Percentiles rank a stretch among this genome's conserved stretches.
phyloP scores from a whole-genome alignment of 2,113 vertebrate genomes.

The Pluvialis apricaria region DNA sequence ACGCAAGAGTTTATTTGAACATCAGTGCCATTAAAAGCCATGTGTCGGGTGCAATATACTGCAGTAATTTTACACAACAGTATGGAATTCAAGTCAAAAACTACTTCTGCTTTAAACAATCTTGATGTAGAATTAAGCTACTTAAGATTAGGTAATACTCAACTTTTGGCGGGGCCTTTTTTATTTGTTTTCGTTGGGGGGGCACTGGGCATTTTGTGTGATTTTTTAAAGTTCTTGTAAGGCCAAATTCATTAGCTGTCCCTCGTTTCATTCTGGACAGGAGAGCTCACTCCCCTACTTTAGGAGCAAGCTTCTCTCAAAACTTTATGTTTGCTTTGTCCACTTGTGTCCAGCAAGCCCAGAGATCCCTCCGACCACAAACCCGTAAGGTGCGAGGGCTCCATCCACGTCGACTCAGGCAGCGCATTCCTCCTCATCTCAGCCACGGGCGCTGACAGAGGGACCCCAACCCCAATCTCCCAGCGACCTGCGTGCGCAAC shows the following conservation, averaged over 20 bases:
- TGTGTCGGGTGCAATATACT: too few species aligned
- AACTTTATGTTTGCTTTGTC: not conserved
- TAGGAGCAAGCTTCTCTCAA: not conserved
- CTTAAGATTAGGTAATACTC: not conserved
- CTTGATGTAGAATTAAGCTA: not conserved
- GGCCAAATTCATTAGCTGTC: not conserved
- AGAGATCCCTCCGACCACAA: not conserved
- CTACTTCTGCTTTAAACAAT: not conserved
- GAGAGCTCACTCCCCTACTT: not conserved
- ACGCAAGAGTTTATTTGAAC: too few species aligned
- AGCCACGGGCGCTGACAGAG: not conserved
- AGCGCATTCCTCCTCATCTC: too few species aligned
- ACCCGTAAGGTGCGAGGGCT: not conserved
- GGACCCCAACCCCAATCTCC: not conserved
- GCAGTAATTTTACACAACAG: too few species aligned
- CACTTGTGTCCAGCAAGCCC: not conserved
- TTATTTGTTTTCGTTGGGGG: not conserved
- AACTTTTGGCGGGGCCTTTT: too few species aligned
- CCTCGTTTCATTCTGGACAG: not conserved
- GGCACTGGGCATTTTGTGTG: not conserved
- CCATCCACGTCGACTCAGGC: not conserved
- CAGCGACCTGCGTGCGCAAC: not conserved
- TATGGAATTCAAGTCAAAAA: too few species aligned
- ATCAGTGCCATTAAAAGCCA: too few species aligned
- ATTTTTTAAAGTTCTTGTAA: not conserved